Base-by-base conservation (phyloP, 2,797 vertebrate genomes). In the Lophotriccus pileatus region DNA sequence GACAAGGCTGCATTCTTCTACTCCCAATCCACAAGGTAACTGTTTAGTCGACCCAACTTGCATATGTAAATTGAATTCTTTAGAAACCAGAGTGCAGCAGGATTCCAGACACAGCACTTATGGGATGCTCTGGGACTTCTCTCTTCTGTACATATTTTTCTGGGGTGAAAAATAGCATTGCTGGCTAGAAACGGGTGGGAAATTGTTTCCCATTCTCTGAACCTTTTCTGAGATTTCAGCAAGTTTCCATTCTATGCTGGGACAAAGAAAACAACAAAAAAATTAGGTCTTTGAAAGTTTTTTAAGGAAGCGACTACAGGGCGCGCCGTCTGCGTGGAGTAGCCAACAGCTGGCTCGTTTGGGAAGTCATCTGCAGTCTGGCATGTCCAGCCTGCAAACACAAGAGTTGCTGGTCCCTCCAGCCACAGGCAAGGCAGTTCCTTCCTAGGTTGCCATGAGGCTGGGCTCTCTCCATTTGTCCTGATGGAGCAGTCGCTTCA, bases 1-100 rank as follows among this genome's bases (percentile, higher is more conserved):
- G 90, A 97, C 95, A 97, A 96, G 96, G 93, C 96, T 79, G 78
- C 93, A 97, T 97, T 97, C 96, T 97, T 97, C 96, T 94, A 95
- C 90, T 96, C 94, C 82, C 92, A 95, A 81, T 93, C 73, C 93
- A 94, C 94, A 95, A 95, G 92, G 90, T 93, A 93, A 95, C 96
- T 94, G 95, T 95, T 96, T 94, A 96, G 93, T 83, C 6, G 62
- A 92, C 89, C 68, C 84, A 96, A 92, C 92, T 92, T 95, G 94
- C 89, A 94, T 90, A 96, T 88, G 92, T 95, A 94, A 95, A 96
- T 97, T 92, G 90, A 96, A 95, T 96, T 95, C 77, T 96, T 96
- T 70, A 95, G 91, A 96, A 97, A 92, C 77, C 92, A 91, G 84
- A 94, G 74, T 79, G 76, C 92, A 95, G 94, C 24, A 34, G 85